Conservation (phyloP, 2,888 invertebrate species). For the Microchrysa polita region DNA sequence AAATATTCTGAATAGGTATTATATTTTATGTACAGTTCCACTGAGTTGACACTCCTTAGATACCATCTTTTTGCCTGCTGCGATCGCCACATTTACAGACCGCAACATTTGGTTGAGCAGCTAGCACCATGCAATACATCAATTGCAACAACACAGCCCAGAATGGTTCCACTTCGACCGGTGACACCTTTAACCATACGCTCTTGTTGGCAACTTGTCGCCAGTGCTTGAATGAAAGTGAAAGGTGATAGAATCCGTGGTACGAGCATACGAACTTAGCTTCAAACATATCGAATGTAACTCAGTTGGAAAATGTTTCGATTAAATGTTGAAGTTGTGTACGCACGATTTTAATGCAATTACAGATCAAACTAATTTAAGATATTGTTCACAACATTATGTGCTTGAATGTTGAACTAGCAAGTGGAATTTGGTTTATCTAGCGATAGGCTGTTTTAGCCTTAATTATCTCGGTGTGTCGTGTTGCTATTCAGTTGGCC, state of each 20-base stretch:
- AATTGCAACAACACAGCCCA: not conserved
- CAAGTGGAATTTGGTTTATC: conserved; percentile 24
- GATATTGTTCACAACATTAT: conserved; percentile 20
- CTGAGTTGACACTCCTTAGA: too few species aligned
- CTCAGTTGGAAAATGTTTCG: conserved; percentile 21
- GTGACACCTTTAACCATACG: conserved; percentile 8
- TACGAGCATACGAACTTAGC: too few species aligned
- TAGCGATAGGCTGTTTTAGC: conserved; percentile 1
- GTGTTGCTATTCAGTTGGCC: not conserved
- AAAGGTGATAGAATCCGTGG: conserved; percentile 49
- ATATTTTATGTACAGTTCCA: too few species aligned
- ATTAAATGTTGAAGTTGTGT: conserved; percentile 42
- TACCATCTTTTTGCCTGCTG: too few species aligned
- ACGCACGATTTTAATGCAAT: conserved; percentile 28
- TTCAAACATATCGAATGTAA: not conserved
- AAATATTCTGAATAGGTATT: too few species aligned
- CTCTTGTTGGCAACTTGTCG: conserved; percentile 32
- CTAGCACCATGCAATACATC: not conserved
- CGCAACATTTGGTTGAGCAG: too few species aligned
- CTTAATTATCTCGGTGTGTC: not conserved
- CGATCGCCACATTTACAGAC: too few species aligned
- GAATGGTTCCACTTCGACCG: conserved; percentile 7
- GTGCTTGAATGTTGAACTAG: not conserved
- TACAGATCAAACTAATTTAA: conserved; percentile 24
- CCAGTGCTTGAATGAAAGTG: conserved; percentile 48